Evolutionary conservation across 2,113 vertebrate species (phyloP).

Genomic region (Genyomyrus donnyi): DNA sequence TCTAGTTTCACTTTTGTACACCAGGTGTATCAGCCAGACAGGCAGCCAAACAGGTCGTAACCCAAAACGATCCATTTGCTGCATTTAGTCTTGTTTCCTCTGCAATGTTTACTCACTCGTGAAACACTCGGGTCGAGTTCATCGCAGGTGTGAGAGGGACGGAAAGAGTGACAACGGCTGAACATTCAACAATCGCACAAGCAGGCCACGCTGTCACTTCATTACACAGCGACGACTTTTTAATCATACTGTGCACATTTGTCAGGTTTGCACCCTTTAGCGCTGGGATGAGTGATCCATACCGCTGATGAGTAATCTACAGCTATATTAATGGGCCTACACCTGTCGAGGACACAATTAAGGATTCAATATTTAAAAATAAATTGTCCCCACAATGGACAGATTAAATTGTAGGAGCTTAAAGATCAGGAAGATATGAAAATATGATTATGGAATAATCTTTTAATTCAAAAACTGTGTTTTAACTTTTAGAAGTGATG

Average conservation of each 20-base stretch:
- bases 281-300: neutral
- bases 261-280: neutral
- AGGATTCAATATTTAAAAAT: neutral
- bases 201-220: neutral
- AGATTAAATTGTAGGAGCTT: neutral
- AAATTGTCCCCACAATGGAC: neutral
- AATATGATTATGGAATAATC: neutral
- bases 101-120: neutral
- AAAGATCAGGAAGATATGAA: neutral
- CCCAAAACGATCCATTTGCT: neutral
- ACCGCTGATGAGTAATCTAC: neutral
- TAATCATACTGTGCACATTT: neutral
- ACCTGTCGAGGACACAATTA: neutral
- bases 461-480: neutral
- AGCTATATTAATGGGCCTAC: neutral
- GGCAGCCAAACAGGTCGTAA: neutral
- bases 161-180: neutral
- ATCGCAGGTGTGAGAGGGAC: neutral
- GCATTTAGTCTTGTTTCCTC: neutral
- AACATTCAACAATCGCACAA: neutral
- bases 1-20: conserved; percentile 22
- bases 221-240: neutral
- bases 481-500: neutral
- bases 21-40: neutral
- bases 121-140: neutral